Evolutionary conservation across 2,888 invertebrate genomes (phyloP).

Genomic region (Linnaemya vulpina): DNA sequence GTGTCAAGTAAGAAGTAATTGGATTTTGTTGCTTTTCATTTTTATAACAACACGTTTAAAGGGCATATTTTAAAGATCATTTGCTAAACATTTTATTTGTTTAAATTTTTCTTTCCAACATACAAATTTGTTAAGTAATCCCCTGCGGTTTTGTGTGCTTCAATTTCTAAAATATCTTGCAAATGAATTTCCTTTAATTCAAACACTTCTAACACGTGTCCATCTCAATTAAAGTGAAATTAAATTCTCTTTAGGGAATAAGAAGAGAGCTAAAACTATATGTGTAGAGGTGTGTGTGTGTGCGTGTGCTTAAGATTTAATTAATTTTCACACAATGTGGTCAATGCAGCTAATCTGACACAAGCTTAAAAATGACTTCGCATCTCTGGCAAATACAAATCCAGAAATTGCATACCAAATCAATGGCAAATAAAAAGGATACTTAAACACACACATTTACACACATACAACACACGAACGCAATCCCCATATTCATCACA

Average conservation of each 20-base stretch:
- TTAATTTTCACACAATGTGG: constrained; percentile 70
- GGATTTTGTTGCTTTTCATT: constrained; percentile 50
- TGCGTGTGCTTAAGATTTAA: constrained; percentile 64
- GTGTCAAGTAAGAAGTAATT: constrained; percentile 69
- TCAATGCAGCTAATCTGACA: constrained; percentile 70
- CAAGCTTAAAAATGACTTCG: constrained; percentile 47
- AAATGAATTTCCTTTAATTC: not conserved
- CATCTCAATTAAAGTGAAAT: constrained; percentile 30
- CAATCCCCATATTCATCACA: constrained; percentile 20
- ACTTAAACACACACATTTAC: constrained; percentile 18
- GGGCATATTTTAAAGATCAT: not conserved
- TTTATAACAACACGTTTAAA: not conserved
- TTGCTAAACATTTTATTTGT: no score
- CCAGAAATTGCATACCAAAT: constrained; percentile 62
- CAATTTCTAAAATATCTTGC: not conserved
- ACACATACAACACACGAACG: not conserved
- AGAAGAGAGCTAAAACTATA: not conserved
- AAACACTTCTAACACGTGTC: not conserved
- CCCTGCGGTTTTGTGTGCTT: not conserved
- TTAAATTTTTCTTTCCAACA: not conserved
- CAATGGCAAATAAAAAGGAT: constrained; percentile 48
- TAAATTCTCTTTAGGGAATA: constrained; percentile 5
- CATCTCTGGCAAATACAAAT: constrained; percentile 32
- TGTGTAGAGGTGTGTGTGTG: not conserved
- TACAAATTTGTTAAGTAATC: not conserved